Evolutionary conservation across 2,888 invertebrate genomes (phyloP).

Genomic region (Leptarthrus brevirostris): DNA sequence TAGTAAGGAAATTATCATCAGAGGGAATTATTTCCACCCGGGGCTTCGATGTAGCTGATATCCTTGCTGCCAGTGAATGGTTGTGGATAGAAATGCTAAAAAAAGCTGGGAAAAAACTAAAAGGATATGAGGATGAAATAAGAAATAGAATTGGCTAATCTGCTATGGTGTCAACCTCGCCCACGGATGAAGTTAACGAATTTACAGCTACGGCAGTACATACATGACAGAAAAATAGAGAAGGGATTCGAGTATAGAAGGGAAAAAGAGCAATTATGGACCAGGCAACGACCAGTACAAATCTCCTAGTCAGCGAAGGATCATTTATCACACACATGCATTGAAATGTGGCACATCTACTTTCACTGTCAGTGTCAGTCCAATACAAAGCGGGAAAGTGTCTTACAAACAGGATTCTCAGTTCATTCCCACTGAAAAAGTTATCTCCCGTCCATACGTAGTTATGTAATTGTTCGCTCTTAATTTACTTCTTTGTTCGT

Average conservation of each 20-base stretch:
- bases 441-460: slow-evolving; percentile 6
- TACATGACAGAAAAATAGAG: slow-evolving; percentile 19
- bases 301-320: slow-evolving; percentile 41
- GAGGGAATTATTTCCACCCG: not conserved
- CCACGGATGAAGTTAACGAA: slow-evolving; percentile 44
- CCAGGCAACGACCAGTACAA: slow-evolving; percentile 39
- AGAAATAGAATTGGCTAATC: slow-evolving; percentile 40
- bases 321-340: slow-evolving; percentile 48
- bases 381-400: slow-evolving; percentile 26
- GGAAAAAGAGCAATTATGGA: slow-evolving; percentile 46
- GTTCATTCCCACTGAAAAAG: not conserved
- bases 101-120: slow-evolving; percentile 14
- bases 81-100: not conserved
- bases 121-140: slow-evolving; percentile 20
- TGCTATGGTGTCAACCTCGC: slow-evolving; percentile 39
- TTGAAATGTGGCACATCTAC: slow-evolving; percentile 44
- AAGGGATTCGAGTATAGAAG: not conserved
- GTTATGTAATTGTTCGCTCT: slow-evolving; percentile 47
- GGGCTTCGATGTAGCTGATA: not conserved
- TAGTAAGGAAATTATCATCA: slow-evolving; percentile 27
- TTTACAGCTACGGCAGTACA: slow-evolving; percentile 29
- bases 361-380: slow-evolving; percentile 40
- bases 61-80: not conserved
- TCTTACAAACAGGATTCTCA: not conserved
- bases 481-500: slow-evolving; percentile 47